Percentiles rank a stretch among this genome's conserved stretches.
These are phyloP conservation scores for Penaeus monodon DNA, from an alignment of 2,888 invertebrate species.

Conservation along the genomic window DNA sequence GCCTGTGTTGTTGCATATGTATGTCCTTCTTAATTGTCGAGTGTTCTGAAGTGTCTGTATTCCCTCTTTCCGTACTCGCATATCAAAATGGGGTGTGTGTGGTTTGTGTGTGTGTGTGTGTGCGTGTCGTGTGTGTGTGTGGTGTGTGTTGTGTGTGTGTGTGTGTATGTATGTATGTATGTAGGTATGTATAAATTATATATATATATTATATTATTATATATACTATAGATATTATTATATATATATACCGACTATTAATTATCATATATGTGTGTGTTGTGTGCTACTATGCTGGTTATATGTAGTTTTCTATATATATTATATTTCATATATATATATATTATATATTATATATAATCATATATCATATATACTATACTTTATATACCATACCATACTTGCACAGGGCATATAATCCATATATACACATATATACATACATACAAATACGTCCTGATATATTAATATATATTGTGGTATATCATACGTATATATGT, in stretches of 20 bases:
- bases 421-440: conserved; percentile 16
- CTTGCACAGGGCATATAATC: too few relatives aligned
- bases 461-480: too few relatives aligned
- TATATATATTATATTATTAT: conserved; percentile 12
- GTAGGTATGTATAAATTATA: neutral
- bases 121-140: conserved; percentile 43
- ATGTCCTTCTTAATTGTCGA: neutral
- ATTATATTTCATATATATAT: too few relatives aligned
- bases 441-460: too few relatives aligned
- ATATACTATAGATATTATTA: too few relatives aligned
- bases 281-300: too few relatives aligned
- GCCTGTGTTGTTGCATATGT: conserved; percentile 74
- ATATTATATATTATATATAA: conserved; percentile 17
- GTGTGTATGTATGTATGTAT: neutral
- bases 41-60: neutral
- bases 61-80: conserved; percentile 9
- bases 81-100: conserved; percentile 24
- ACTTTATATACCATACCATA: too few relatives aligned
- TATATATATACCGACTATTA: too few relatives aligned
- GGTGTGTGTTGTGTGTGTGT: conserved; percentile 6
- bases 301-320: too few relatives aligned
- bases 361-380: too few relatives aligned
- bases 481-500: too few relatives aligned
- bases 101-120: conserved; percentile 24
- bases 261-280: too few relatives aligned